Evolutionary conservation across 2,888 invertebrate species (phyloP).

Genomic region (Icerya purchasi): DNA sequence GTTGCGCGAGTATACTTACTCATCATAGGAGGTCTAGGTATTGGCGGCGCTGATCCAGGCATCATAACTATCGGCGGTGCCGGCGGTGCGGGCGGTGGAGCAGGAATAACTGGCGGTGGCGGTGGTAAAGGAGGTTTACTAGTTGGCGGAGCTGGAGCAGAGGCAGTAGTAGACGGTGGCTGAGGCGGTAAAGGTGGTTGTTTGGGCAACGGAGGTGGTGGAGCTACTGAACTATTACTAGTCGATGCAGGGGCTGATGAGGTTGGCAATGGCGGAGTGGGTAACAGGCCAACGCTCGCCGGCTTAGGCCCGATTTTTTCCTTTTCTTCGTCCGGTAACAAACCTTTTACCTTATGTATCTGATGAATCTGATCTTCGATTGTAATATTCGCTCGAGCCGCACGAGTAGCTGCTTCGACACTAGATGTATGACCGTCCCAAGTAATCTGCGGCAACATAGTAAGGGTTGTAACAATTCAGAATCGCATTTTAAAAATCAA

Average conservation of each 20-base stretch:
- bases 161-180: conserved; percentile 10
- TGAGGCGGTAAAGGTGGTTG: conserved; percentile 15
- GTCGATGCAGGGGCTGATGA: conserved; percentile 11
- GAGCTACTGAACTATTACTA: conserved; percentile 16
- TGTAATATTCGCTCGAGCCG: conserved; percentile 84
- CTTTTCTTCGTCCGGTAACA: conserved; percentile 85
- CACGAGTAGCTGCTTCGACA: conserved; percentile 84
- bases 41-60: conserved; percentile 29
- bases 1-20: conserved; percentile 28
- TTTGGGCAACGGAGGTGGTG: conserved; percentile 19
- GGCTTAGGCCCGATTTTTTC: conserved; percentile 90
- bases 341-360: conserved; percentile 87
- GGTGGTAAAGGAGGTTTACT: conserved; percentile 18
- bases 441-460: too few species aligned
- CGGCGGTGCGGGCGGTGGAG: conserved; percentile 13
- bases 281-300: conserved; percentile 21
- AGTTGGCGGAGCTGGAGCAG: conserved; percentile 15
- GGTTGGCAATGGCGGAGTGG: conserved; percentile 13
- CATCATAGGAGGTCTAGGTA: conserved; percentile 36
- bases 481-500: too few species aligned
- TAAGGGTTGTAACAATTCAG: too few species aligned
- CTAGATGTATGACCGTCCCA: conserved; percentile 98
- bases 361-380: conserved; percentile 87
- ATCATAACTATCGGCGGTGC: conserved; percentile 27
- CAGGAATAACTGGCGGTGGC: conserved; percentile 16